phyloP scores from a whole-genome alignment of 1,140 invertebrate species.

The Eriosoma lanigerum region DNA sequence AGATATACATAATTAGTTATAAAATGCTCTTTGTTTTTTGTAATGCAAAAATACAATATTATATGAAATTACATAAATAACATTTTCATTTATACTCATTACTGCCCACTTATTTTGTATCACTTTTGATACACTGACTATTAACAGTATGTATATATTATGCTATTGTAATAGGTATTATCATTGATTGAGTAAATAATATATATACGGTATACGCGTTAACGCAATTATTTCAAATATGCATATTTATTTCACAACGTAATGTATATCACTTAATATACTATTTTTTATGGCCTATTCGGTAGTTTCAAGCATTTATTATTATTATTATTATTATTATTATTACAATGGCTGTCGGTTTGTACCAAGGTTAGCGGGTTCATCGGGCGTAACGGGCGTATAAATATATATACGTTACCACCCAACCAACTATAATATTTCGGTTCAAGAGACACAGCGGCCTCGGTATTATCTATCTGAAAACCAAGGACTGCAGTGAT shows the following conservation, averaged over 20 bases:
- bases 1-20: too few relatives aligned
- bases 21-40: too few relatives aligned
- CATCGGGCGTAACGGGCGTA: constrained; percentile 49
- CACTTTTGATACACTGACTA: too few relatives aligned
- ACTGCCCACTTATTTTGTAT: too few relatives aligned
- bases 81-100: too few relatives aligned
- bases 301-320: constrained; percentile 20
- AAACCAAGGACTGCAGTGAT: constrained; percentile 48
- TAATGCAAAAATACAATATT: too few relatives aligned
- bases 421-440: constrained; percentile 49
- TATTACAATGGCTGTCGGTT: constrained; percentile 50
- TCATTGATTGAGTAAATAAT: not conserved
- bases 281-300: constrained; percentile 26
- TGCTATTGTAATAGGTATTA: too few relatives aligned
- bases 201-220: not conserved
- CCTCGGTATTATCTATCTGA: constrained; percentile 49
- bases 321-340: constrained; percentile 35
- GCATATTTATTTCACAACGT: constrained; percentile 28
- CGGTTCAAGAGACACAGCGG: constrained; percentile 50
- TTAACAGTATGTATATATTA: too few relatives aligned
- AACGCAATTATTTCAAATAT: constrained; percentile 15
- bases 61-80: too few relatives aligned
- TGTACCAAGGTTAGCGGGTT: constrained; percentile 44
- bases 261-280: not conserved
- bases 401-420: constrained; percentile 35